phyloP scores from a whole-genome alignment of 2,888 invertebrate genomes.

The Ormyrus pomaceus region DNA sequence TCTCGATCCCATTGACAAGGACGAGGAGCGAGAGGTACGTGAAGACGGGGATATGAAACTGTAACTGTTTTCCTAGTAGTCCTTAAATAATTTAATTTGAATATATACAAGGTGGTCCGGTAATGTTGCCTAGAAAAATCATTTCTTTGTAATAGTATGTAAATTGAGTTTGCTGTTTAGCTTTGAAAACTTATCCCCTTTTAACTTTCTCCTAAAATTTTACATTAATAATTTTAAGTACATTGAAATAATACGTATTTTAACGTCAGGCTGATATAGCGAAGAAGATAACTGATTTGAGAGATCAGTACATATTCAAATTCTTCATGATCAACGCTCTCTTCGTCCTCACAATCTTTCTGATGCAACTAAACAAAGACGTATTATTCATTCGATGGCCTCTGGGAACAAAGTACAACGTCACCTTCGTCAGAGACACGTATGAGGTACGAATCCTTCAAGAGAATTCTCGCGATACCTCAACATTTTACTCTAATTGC shows the following conservation, averaged over 20 bases:
- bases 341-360: conserved; percentile 81
- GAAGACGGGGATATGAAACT: too few relatives aligned
- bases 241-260: too few relatives aligned
- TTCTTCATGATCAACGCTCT: conserved; percentile 83
- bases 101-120: too few relatives aligned
- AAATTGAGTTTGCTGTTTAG: too few relatives aligned
- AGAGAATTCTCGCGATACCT: too few relatives aligned
- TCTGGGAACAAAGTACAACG: conserved; percentile 75
- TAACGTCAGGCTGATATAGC: conserved; percentile 72
- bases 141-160: too few relatives aligned
- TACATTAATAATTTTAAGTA: neutral
- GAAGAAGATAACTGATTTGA: conserved; percentile 76
- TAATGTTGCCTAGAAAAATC: too few relatives aligned
- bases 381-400: conserved; percentile 80
- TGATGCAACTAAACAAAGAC: conserved; percentile 81
- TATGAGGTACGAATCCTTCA: conserved; percentile 70
- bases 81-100: too few relatives aligned
- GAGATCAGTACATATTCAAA: conserved; percentile 79
- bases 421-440: conserved; percentile 72
- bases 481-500: neutral
- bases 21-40: conserved; percentile 42
- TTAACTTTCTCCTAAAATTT: too few relatives aligned
- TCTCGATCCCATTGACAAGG: conserved; percentile 83
- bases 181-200: too few relatives aligned
- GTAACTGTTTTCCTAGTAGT: fast-evolving